Conservation (phyloP, 1,140 invertebrate species). For the Drosophila santomea region DNA sequence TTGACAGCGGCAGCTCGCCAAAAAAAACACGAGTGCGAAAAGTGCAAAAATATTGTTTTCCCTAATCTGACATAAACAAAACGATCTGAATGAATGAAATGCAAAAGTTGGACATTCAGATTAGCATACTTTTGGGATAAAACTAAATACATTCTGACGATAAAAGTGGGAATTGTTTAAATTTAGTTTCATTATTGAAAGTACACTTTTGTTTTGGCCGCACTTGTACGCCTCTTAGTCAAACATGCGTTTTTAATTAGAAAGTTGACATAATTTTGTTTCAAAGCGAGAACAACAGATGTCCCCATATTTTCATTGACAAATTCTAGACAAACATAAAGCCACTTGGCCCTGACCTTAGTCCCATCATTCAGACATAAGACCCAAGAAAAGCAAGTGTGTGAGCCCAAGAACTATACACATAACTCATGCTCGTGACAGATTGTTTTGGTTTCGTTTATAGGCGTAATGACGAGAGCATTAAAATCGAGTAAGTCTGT, state of each 20-base stretch:
- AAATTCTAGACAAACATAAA: slow-evolving; percentile 2
- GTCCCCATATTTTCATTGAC: background rate
- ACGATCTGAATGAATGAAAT: slow-evolving; percentile 6
- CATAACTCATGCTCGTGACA: slow-evolving; percentile 21
- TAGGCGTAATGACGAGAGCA: slow-evolving; percentile 44
- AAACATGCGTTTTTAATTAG: too few relatives aligned
- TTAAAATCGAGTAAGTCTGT: slow-evolving; percentile 58
- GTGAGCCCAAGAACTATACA: background rate
- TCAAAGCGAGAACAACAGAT: background rate
- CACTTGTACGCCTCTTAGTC: too few relatives aligned
- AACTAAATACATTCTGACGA: background rate
- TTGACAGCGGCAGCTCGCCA: slow-evolving; percentile 68
- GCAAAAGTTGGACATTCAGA: background rate
- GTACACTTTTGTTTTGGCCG: too few relatives aligned
- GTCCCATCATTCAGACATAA: slow-evolving; percentile 22
- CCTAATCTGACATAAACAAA: background rate
- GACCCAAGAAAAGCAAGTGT: slow-evolving; percentile 10
- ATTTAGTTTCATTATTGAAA: background rate
- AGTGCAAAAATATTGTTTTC: slow-evolving; percentile 19
- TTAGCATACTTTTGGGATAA: slow-evolving; percentile 61
- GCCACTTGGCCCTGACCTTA: slow-evolving; percentile 41
- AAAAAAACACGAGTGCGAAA: slow-evolving; percentile 7
- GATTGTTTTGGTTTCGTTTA: slow-evolving; percentile 29
- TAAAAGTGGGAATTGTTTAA: background rate
- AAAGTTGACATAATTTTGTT: background rate